Base-by-base conservation (phyloP, 1,140 invertebrate genomes). In the Pissodes strobi region DNA sequence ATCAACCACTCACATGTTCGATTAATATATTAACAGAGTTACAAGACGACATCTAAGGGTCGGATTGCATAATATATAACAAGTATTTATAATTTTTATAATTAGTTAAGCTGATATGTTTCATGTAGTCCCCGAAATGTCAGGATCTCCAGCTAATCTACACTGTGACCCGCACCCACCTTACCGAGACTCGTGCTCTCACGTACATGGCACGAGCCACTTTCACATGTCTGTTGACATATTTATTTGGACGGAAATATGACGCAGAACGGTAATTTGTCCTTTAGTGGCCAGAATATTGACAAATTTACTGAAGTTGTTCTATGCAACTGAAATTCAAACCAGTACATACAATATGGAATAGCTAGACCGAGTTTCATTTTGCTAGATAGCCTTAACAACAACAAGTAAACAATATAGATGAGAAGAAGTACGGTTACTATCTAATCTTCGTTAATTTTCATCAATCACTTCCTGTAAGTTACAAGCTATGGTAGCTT, bases 21-120 rank as follows among this genome's bases (percentile, higher is more conserved):
- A 56, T 55, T 64, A 59, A 46, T 59, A 51, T 60, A 69, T 72
- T 72, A 71, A 72, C 71, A 75, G 65, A 73, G 59, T 74, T 72
- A 75, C 69, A 74, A 74, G 72, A 77, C 72, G 71, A 78, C 75
- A 77, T 72, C 75, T 65, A 78, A 76, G 76, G 73, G 74, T 76
- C 77, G 76, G 77, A 78, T 76, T 77, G 77, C 77, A 75, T 76
- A 64, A 65, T 65, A 72, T 75, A 74, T 77, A 78, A 78, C 74
- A 78, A 70, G 71, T 78, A 77, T 73, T 71, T 70, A 23, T 55
- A 48, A 48, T 58, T 65, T 72, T 73, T 69, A 75, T 75, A 73
- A 73, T 76, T 73, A 73, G 60, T 74, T 76, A 77, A 78, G 77
- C 76, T 78, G 77, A 78, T 78, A 78, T 78, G 77, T 78, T 77